phyloP scores from a whole-genome alignment of 2,113 vertebrate genomes.

The Myotis brandtii region DNA sequence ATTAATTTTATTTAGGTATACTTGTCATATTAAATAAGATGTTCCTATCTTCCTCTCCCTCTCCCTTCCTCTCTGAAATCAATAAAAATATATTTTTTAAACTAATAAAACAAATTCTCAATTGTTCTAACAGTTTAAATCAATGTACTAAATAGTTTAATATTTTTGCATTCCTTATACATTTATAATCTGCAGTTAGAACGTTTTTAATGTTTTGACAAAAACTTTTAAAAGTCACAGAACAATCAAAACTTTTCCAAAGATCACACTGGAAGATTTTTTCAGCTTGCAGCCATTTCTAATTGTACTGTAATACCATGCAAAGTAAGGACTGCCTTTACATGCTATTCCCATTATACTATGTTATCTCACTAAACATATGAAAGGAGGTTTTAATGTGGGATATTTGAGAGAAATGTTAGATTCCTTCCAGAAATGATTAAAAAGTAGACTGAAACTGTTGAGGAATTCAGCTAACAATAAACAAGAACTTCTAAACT shows the following conservation, averaged over 20 bases:
- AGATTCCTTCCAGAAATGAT: background rate
- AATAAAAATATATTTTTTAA: too few species aligned
- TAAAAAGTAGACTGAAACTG: background rate
- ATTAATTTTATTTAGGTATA: slow-evolving; percentile 37
- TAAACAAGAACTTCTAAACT: background rate
- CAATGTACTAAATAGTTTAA: too few species aligned
- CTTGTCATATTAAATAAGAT: background rate
- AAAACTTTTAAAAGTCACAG: too few species aligned
- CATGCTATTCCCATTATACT: background rate
- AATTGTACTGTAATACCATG: background rate
- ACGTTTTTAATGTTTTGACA: too few species aligned
- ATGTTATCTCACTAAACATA: background rate
- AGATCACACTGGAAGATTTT: background rate
- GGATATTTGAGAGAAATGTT: background rate
- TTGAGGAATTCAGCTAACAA: background rate
- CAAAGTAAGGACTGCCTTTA: background rate
- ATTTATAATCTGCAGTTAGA: too few species aligned
- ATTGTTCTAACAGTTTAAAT: too few species aligned
- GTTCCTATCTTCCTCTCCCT: too few species aligned
- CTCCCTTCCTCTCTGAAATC: too few species aligned
- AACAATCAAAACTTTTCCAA: background rate
- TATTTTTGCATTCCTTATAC: too few species aligned
- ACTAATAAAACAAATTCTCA: too few species aligned
- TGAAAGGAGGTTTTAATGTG: background rate
- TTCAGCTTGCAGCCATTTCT: background rate